A percentile compares a stretch with the other conserved stretches of the same genome.
phyloP scores from a whole-genome alignment of 1,140 invertebrate genomes.

The Lepidostoma basale region DNA sequence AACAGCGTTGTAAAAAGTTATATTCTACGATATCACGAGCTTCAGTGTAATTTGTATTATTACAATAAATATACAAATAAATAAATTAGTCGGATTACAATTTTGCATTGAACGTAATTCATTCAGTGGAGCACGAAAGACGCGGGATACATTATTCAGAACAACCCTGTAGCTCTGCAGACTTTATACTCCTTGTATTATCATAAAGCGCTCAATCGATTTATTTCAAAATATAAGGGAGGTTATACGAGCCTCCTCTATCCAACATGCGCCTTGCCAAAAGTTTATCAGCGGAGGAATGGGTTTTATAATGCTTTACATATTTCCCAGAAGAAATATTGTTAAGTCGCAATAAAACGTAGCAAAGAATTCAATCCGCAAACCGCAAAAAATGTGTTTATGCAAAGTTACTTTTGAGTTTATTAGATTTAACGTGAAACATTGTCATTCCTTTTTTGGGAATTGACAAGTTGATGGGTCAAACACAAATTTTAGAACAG shows the following conservation, averaged over 20 bases:
- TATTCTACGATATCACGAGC: no score
- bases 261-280: slow-evolving; percentile 40
- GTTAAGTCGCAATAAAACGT: slow-evolving; percentile 23
- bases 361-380: not conserved
- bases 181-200: slow-evolving; percentile 39
- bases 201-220: slow-evolving; percentile 44
- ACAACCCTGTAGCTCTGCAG: slow-evolving; percentile 23
- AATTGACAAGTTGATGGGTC: no score
- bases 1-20: no score
- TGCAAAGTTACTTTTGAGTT: not conserved
- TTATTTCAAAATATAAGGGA: slow-evolving; percentile 39
- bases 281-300: slow-evolving; percentile 40
- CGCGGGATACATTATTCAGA: slow-evolving; percentile 17
- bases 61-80: no score
- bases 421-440: no score
- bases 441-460: no score
- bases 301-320: slow-evolving; percentile 41
- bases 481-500: no score
- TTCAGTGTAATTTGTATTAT: no score
- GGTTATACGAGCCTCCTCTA: slow-evolving; percentile 26
- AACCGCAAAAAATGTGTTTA: not conserved
- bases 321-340: slow-evolving; percentile 37
- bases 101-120: no score
- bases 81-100: no score
- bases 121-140: no score